Percentiles rank a stretch among this genome's conserved stretches.
Evolutionary conservation across 1,140 invertebrate species (phyloP).

Genomic region (Diabrotica virgifera): DNA sequence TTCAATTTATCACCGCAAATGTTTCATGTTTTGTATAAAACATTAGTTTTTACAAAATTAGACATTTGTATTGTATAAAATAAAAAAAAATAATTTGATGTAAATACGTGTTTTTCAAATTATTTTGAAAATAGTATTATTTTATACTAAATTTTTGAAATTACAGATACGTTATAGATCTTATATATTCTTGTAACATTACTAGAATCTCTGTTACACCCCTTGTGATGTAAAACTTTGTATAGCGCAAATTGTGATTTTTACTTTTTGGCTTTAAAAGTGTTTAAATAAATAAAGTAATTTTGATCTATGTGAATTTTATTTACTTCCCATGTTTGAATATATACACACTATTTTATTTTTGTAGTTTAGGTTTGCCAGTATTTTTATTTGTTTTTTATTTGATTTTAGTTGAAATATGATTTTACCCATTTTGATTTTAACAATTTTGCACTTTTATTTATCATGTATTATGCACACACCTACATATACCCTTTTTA

Average conservation of each 20-base stretch:
- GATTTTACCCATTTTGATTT: too few species aligned
- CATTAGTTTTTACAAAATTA: too few species aligned
- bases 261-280: slow-evolving; percentile 19
- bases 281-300: slow-evolving; percentile 12
- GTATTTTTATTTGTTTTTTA: slow-evolving; percentile 37
- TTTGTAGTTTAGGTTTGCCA: slow-evolving; percentile 48
- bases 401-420: too few species aligned
- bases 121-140: slow-evolving; percentile 5
- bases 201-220: slow-evolving; percentile 6
- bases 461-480: too few species aligned
- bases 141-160: too few species aligned
- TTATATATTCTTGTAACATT: slow-evolving; percentile 24
- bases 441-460: too few species aligned
- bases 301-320: slow-evolving; percentile 16
- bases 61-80: too few species aligned
- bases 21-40: too few species aligned
- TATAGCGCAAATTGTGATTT: slow-evolving; percentile 23
- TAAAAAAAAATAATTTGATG: too few species aligned
- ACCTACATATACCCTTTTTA: too few species aligned
- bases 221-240: slow-evolving; percentile 8
- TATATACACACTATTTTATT: slow-evolving; percentile 19
- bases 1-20: too few species aligned
- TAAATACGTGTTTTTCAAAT: background rate
- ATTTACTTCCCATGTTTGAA: slow-evolving; percentile 8
- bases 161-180: too few species aligned